These are phyloP conservation scores for Hirtodrosophila alboralis DNA, from an alignment of 2,888 invertebrate species.

Conservation along the genomic window DNA sequence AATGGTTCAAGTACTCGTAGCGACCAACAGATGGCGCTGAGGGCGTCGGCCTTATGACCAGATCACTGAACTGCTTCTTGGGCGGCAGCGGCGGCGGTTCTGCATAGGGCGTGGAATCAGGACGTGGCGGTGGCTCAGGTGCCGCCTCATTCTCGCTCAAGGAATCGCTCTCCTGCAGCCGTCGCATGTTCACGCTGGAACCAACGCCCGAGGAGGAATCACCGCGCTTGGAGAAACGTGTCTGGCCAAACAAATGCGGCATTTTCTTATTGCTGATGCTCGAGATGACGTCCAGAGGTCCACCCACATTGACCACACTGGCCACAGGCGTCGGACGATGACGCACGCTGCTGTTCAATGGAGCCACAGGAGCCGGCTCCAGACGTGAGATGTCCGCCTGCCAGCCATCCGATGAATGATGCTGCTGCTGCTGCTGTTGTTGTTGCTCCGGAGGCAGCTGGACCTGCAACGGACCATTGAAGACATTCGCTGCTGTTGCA, in stretches of 20 bases:
- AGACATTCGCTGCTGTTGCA: slow-evolving; percentile 76
- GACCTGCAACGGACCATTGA: slow-evolving; percentile 89
- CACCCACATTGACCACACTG: slow-evolving; percentile 52
- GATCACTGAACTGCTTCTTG: slow-evolving; percentile 87
- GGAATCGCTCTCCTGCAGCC: slow-evolving; percentile 84
- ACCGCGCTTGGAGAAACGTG: slow-evolving; percentile 83
- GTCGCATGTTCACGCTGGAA: slow-evolving; percentile 84
- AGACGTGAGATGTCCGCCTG: slow-evolving; percentile 61
- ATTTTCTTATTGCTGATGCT: slow-evolving; percentile 84
- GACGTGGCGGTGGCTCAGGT: slow-evolving; percentile 84
- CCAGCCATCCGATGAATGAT: slow-evolving; percentile 54
- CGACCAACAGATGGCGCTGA: slow-evolving; percentile 61
- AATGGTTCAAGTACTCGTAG: slow-evolving; percentile 81
- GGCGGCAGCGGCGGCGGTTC: slow-evolving; percentile 91
- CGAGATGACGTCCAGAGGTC: slow-evolving; percentile 84
- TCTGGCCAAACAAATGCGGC: slow-evolving; percentile 84
- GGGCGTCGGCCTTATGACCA: slow-evolving; percentile 85
- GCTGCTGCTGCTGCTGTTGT: slow-evolving; percentile 42
- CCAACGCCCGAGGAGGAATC: slow-evolving; percentile 66
- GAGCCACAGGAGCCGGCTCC: slow-evolving; percentile 56
- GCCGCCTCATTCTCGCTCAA: slow-evolving; percentile 84
- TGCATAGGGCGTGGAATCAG: slow-evolving; percentile 84
- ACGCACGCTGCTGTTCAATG: slow-evolving; percentile 60
- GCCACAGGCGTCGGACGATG: slow-evolving; percentile 70
- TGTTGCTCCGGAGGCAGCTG: slow-evolving; percentile 87